These are phyloP conservation scores for Gymnocephalus cernua DNA, from an alignment of 2,113 vertebrate species.

Conservation along the genomic window DNA sequence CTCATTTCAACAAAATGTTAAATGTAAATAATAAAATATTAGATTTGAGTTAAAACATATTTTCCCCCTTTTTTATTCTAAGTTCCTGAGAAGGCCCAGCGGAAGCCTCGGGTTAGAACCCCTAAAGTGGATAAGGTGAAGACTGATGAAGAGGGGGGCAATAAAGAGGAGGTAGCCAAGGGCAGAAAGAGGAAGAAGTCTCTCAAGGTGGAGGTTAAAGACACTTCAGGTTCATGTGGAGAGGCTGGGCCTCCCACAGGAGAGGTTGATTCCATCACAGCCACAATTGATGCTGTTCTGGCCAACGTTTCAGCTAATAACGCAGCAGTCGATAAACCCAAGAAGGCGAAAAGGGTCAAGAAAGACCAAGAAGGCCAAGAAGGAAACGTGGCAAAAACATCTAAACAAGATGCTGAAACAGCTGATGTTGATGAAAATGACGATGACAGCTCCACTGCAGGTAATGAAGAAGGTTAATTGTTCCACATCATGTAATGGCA, in stretches of 20 bases:
- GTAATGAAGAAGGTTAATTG: slow-evolving; percentile 37
- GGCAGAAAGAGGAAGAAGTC: slow-evolving; percentile 74
- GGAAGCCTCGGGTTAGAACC: slow-evolving; percentile 66
- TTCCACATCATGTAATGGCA: neutral
- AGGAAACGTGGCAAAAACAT: slow-evolving; percentile 29
- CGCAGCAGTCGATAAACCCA: slow-evolving; percentile 55
- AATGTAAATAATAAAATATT: neutral
- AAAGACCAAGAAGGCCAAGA: slow-evolving; percentile 69
- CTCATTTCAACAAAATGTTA: neutral
- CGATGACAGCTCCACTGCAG: slow-evolving; percentile 75
- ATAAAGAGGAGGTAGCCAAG: slow-evolving; percentile 39
- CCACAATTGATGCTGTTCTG: slow-evolving; percentile 71
- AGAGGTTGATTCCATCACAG: slow-evolving; percentile 67
- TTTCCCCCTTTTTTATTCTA: neutral
- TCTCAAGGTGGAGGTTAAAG: slow-evolving; percentile 55
- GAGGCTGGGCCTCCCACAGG: slow-evolving; percentile 47
- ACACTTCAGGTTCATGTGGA: slow-evolving; percentile 22
- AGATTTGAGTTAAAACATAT: neutral
- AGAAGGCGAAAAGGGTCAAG: slow-evolving; percentile 73
- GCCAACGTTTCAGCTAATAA: slow-evolving; percentile 51
- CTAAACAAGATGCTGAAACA: slow-evolving; percentile 54
- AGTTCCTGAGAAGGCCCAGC: slow-evolving; percentile 53
- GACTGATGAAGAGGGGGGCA: slow-evolving; percentile 36
- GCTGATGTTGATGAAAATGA: slow-evolving; percentile 76
- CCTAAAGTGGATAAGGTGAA: slow-evolving; percentile 72